Base-by-base conservation (phyloP, 2,797 vertebrate species). In the Acanthurus leucopareius region DNA sequence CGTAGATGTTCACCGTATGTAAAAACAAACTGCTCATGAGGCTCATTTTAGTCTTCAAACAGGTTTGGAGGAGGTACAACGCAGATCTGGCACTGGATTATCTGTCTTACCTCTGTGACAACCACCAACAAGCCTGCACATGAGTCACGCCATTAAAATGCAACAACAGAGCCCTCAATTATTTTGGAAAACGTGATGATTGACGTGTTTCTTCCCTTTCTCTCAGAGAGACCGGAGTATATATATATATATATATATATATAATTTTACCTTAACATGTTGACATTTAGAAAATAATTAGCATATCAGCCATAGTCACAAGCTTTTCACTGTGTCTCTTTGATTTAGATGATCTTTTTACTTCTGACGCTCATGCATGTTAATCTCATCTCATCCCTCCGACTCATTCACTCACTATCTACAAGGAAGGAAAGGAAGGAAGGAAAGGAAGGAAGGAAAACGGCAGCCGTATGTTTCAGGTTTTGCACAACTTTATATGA, bases 201-300 rank as follows among this genome's bases (percentile, higher is more conserved):
- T 80, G 85, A 90, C 45, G 44, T 73, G 72, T 83, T 79, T 89
- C 92, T 88, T 86, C 77, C 66, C 73, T 85, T 89, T 92, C 77
- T 73, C 77, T 86, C 77, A 57, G 51, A 76, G 74, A 82, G 78
- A 81, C 81, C 10, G 11, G 40, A 2, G 45, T 51, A 22, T 63
- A 69, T 81, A 74, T 84, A 85, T 81, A 84, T 84, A 85, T 81
- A 84, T n/a, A n/a, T 51, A 22, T 63, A 69, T 81, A 74, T 84
- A 85, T 81, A 84, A 85, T 91, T 89, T 88, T 74, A 88, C 84
- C 89, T 94, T 89, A 85, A 84, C 80, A 86, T 91, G 93, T 84
- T 93, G 90, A 93, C 93, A 94, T 94, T 93, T 93, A 75, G 73
- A 89, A 78, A 81, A 64, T 76, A 87, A 95, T 94, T 93, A 92